phyloP scores from a whole-genome alignment of 2,113 vertebrate genomes.

The Rhipidura dahli region DNA sequence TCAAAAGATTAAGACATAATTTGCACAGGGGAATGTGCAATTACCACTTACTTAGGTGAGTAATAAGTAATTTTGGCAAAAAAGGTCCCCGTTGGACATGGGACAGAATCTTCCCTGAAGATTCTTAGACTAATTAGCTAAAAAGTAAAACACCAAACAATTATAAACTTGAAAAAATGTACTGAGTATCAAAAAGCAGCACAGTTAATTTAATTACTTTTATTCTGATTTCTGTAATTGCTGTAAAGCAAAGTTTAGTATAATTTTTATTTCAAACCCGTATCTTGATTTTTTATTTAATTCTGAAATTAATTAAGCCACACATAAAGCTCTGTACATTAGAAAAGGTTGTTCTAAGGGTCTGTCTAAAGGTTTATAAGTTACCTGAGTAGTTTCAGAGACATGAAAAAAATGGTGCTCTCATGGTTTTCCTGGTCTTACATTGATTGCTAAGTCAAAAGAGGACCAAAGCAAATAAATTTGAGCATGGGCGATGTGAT shows the following conservation, averaged over 20 bases:
- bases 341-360: neutral
- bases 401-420: neutral
- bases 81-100: neutral
- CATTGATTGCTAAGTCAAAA: neutral
- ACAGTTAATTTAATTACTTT: neutral
- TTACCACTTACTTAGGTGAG: neutral
- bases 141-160: neutral
- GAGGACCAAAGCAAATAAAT: neutral
- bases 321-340: neutral
- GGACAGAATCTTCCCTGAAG: neutral
- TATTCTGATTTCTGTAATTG: neutral
- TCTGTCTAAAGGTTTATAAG: neutral
- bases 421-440: neutral
- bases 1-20: neutral
- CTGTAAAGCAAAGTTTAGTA: neutral
- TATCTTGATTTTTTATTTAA: neutral
- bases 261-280: neutral
- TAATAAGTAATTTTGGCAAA: constrained; percentile 3
- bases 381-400: neutral
- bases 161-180: neutral
- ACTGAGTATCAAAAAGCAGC: neutral
- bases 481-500: neutral
- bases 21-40: neutral
- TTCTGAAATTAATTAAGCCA: neutral
- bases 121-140: neutral